Percentiles rank a stretch among this genome's conserved stretches.
phyloP scores from a whole-genome alignment of 2,797 vertebrate species.

The Ciconia nigra region DNA sequence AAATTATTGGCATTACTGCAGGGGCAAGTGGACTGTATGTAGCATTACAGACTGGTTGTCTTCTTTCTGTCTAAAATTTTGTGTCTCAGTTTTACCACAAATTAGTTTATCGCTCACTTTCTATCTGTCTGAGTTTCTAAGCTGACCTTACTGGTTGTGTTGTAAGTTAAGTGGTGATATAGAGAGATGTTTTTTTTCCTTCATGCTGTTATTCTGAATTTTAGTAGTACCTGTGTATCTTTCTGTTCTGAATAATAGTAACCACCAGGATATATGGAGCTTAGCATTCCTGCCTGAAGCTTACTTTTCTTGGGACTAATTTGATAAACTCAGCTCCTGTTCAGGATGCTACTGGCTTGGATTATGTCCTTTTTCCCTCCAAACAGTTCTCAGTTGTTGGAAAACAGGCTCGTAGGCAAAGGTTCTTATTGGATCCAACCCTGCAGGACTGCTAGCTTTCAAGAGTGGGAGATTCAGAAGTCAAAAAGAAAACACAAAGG shows the following conservation, averaged over 20 bases:
- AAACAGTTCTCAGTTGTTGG: background rate
- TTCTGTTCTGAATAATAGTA: background rate
- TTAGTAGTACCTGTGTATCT: background rate
- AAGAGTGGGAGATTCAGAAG: background rate
- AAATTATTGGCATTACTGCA: background rate
- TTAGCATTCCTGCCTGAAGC: background rate
- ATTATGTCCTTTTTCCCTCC: background rate
- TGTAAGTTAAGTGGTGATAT: background rate
- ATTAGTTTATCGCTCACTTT: background rate
- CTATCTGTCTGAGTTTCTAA: background rate
- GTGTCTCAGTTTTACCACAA: background rate
- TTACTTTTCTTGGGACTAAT: background rate
- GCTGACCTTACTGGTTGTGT: background rate
- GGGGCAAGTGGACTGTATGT: background rate
- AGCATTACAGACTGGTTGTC: background rate
- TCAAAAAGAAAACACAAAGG: background rate
- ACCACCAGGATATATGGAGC: background rate
- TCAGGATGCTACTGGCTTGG: background rate
- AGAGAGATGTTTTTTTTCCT: background rate
- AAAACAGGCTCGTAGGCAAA: background rate
- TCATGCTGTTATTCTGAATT: background rate
- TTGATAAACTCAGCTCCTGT: background rate
- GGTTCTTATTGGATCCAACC: background rate
- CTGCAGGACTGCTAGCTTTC: background rate
- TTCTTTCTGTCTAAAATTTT: background rate